phyloP scores from a whole-genome alignment of 2,888 invertebrate species.

The Malachius bipustulatus region DNA sequence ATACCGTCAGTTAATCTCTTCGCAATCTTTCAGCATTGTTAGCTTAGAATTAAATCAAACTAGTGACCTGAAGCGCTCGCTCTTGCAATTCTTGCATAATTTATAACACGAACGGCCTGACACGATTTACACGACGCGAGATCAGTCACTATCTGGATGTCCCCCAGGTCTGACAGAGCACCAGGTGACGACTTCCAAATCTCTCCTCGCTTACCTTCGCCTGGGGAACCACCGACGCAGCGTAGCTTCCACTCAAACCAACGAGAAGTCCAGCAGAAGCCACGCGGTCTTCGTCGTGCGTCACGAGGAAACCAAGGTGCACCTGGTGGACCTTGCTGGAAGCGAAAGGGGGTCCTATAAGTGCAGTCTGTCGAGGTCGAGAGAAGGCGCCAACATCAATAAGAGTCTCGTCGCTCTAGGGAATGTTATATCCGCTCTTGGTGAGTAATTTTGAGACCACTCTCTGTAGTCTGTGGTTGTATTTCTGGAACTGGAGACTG shows the following conservation, averaged over 20 bases:
- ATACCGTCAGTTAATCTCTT: too few species aligned
- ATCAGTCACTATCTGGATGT: neutral
- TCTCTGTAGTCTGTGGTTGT: constrained; percentile 6
- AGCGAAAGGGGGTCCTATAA: constrained; percentile 49
- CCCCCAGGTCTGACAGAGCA: constrained; percentile 51
- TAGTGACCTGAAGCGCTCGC: too few species aligned
- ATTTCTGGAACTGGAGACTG: neutral
- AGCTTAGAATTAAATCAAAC: too few species aligned
- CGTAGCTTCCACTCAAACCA: constrained; percentile 60
- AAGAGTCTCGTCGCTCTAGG: constrained; percentile 70
- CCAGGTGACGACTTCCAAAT: constrained; percentile 42
- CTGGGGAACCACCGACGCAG: constrained; percentile 51
- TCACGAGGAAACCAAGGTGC: constrained; percentile 48
- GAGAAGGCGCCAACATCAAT: constrained; percentile 62
- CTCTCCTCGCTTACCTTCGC: constrained; percentile 46
- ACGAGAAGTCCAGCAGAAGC: constrained; percentile 58
- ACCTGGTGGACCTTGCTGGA: constrained; percentile 55
- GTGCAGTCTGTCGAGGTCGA: constrained; percentile 39
- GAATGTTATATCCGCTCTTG: constrained; percentile 69
- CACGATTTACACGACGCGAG: neutral
- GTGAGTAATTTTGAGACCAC: constrained; percentile 37
- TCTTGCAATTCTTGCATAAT: too few species aligned
- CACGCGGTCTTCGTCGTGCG: constrained; percentile 60
- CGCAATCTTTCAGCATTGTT: too few species aligned
- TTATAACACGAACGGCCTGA: too few species aligned